A percentile compares a stretch with the other conserved stretches of the same genome.
Evolutionary conservation across 1,140 invertebrate species (phyloP).

Genomic region (Drosophila repleta): DNA sequence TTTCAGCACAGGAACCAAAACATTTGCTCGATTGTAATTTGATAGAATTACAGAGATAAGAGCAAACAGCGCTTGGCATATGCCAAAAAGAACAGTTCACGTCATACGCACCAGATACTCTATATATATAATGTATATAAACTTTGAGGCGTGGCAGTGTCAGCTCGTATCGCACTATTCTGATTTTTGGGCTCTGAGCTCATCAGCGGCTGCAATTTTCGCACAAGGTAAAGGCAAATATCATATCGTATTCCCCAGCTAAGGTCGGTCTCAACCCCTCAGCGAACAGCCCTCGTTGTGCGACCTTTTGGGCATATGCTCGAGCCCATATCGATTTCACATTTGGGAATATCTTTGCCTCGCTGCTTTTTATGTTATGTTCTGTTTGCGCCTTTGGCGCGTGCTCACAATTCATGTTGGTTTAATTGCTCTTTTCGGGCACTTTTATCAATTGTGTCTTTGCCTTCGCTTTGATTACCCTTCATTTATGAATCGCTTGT

Average conservation of each 20-base stretch:
- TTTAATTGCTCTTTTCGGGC: slow-evolving; percentile 50
- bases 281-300: slow-evolving; percentile 13
- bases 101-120: not conserved
- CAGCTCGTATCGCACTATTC: slow-evolving; percentile 59
- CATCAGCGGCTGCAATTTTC: slow-evolving; percentile 60
- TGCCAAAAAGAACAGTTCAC: slow-evolving; percentile 42
- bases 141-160: not conserved
- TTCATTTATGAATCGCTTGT: slow-evolving; percentile 30
- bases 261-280: not conserved
- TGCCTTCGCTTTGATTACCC: slow-evolving; percentile 38
- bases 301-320: not conserved
- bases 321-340: slow-evolving; percentile 57
- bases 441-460: slow-evolving; percentile 27
- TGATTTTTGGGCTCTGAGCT: slow-evolving; percentile 70
- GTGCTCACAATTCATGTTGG: slow-evolving; percentile 67
- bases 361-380: slow-evolving; percentile 6
- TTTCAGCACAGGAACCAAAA: slow-evolving; percentile 37
- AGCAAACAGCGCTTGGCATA: slow-evolving; percentile 36
- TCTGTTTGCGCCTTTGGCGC: slow-evolving; percentile 42
- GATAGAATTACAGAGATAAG: slow-evolving; percentile 67
- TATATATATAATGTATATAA: not conserved
- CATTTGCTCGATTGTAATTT: slow-evolving; percentile 52
- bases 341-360: slow-evolving; percentile 38
- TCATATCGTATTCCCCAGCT: slow-evolving; percentile 49
- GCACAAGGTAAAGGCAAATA: slow-evolving; percentile 40